Evolutionary conservation across 2,888 invertebrate species (phyloP), one percentile per base, ranked within the genome.

Genomic region (Eilema caniola): DNA sequence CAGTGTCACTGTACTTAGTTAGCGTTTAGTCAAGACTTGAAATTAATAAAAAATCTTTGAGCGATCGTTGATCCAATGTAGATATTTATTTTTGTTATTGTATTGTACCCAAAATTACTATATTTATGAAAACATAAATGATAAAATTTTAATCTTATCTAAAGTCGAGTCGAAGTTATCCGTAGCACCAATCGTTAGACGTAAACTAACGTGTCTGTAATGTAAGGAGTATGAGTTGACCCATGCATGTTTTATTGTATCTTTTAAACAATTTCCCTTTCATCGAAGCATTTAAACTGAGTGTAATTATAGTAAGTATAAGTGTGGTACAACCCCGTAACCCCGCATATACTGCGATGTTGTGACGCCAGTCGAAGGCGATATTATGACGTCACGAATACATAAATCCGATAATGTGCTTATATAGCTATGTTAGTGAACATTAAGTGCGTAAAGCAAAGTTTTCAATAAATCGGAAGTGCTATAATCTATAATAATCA

Each of bases 61-160:
- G 91, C 91, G 92, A 90, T 94, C 93, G 93, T 95, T 94, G 92
- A 92, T 89, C 88, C 93, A 90, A 92, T 95, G 93, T 95, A 95
- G 94, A 95, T 95, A 94, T 95, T 95, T 95, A 95, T 95, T 95
- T 95, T 94, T 95, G 95, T 95, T 94, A 94, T 93, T 89, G 88
- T 94, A 92, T 93, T 94, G 91, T 93, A 91, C 86, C 92, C 93
- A 84, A 93, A 93, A 93, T 93, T 89, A 88, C 88, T 92, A 92
- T 93, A 92, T 93, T 91, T 93, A 92, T 92, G 89, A 85, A 88
- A 88, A 82, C 85, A 84, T 84, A 83, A 84, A 79, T 84, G 83
- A 88, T 89, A 89, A 88, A 85, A 86, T 87, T 87, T 87, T 87
- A 88, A 87, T 83, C 80, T 83, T 88, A 86, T 85, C 81, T 77